A percentile compares a stretch with the other conserved stretches of the same genome.
phyloP scores from a whole-genome alignment of 2,113 vertebrate genomes.

The Gymnorhina tibicen region DNA sequence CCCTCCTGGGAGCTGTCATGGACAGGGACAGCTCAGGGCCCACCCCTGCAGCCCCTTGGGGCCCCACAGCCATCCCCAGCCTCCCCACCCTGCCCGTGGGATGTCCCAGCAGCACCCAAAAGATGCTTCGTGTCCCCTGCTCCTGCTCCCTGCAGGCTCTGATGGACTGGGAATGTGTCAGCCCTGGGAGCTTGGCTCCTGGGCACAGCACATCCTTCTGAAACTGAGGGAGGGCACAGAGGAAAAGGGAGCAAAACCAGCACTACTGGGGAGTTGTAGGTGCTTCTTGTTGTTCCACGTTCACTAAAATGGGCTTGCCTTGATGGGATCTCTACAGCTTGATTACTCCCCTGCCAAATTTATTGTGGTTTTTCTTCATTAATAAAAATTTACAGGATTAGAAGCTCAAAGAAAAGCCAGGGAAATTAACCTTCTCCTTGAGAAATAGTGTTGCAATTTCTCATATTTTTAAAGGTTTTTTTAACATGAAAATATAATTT shows the following conservation, averaged over 20 bases:
- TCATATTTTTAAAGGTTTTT: not conserved
- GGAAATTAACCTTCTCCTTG: not conserved
- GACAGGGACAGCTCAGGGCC: not conserved
- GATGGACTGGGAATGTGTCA: not conserved
- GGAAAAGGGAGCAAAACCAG: not conserved
- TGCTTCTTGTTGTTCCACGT: not conserved
- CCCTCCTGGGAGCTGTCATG: not conserved
- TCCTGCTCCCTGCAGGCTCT: not conserved
- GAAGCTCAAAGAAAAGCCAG: not conserved
- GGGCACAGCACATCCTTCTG: not conserved
- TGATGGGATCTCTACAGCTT: not conserved
- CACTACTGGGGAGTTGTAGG: not conserved
- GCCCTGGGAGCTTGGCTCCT: not conserved
- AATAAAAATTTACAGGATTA: not conserved
- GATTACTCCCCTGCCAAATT: not conserved
- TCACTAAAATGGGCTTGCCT: not conserved
- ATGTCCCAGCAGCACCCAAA: not conserved
- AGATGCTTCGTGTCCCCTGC: fast-evolving
- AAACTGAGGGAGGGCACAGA: not conserved
- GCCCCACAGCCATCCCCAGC: not conserved
- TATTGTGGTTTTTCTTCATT: not conserved
- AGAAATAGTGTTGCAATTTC: not conserved
- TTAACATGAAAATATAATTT: not conserved
- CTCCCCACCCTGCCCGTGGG: fast-evolving
- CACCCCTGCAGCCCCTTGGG: not conserved